Percentiles rank a stretch among this genome's conserved stretches.
phyloP scores from a whole-genome alignment of 2,797 vertebrate species.

The Molossus alvarezi region DNA sequence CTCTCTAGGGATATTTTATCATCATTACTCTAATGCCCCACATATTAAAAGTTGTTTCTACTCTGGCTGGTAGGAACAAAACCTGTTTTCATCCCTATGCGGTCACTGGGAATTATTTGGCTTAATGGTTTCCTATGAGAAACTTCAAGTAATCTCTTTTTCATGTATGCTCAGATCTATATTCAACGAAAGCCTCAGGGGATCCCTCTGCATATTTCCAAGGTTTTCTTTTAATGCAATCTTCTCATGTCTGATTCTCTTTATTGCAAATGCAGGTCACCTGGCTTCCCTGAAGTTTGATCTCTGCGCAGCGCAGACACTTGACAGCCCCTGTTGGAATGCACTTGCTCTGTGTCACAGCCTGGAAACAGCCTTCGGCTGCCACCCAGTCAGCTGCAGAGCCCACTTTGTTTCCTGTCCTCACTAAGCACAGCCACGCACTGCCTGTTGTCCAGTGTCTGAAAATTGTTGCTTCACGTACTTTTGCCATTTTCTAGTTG shows the following conservation, averaged over 20 bases:
- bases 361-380: not conserved
- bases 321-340: not conserved
- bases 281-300: not conserved
- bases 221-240: not conserved
- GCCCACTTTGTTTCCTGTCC: not conserved
- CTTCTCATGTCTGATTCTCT: not conserved
- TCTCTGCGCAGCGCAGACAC: not conserved
- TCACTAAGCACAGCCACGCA: not conserved
- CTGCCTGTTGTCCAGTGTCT: not conserved
- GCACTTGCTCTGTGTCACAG: accelerated
- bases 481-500: not conserved
- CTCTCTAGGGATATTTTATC: not conserved
- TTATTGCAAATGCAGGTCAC: not conserved
- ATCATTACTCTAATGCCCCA: not conserved
- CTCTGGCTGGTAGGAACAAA: not conserved
- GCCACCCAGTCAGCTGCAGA: not conserved
- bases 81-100: not conserved
- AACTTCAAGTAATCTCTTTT: not conserved
- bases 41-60: not conserved
- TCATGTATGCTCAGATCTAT: not conserved
- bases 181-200: not conserved
- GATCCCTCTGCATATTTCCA: not conserved
- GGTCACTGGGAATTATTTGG: not conserved
- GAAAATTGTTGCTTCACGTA: not conserved
- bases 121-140: not conserved